Base-by-base conservation (phyloP, 1,140 invertebrate genomes). In the Aethina tumida region DNA sequence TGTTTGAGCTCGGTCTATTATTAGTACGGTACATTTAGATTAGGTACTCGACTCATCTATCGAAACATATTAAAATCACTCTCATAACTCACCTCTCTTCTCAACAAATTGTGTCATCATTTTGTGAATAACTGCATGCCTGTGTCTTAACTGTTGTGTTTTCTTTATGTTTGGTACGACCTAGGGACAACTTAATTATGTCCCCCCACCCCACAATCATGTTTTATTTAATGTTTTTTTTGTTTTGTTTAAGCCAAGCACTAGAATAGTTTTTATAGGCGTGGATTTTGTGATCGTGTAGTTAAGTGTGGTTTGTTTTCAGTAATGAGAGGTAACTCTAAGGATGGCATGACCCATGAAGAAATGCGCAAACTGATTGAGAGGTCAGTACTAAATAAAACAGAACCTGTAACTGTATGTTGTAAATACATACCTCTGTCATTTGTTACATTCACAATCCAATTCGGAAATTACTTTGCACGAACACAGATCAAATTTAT, bases 291-390 rank as follows among this genome's bases (percentile, higher is more conserved):
- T 59, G 52, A 42, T 60, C 54, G 56, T 61, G 53, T 55, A 58
- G 63, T 58, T 59, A 59, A 56, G 58, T 64, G 62, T 65, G 61
- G 62, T 68, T 65, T 70, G 62, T 70, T 81, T 83, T 69, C 79
- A 82, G 79, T 80, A 65, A 78, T 71, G 62, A 73, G 70, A 65
- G 66, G 65, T 68, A 68, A 65, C 71, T 68, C 73, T 69, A 86
- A 87, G 82, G 84, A 87, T 77, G 81, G 80, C 70, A 81, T 87
- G 79, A 79, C 83, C 71, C 86, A 82, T 68, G 86, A 90, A 72
- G 87, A 90, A 76, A 89, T 90, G 83, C 77, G 86, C 71, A 90
- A 89, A 79, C 81, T 92, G 68, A 86, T 92, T 71, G 87, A 92
- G 77, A 90, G 85, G 86, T 91, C 76, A 87, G 73, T 77, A 69